Base-by-base conservation (phyloP, 2,113 vertebrate genomes). In the Cettia cetti region DNA sequence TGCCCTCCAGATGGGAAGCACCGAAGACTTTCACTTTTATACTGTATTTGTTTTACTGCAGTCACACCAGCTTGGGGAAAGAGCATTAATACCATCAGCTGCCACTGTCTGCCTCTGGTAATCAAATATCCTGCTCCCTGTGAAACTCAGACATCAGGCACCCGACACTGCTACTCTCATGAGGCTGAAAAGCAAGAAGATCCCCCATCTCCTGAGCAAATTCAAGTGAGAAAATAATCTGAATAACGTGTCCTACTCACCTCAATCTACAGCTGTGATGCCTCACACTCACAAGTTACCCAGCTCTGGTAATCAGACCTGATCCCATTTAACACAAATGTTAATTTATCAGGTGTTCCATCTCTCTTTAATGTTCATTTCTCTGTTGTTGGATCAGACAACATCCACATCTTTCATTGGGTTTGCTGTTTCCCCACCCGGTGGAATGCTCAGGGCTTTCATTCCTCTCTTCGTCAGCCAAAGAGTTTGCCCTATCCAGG, bases 401-500 rank as follows among this genome's bases (percentile, higher is more conserved):
- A n/a, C 8, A 66, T 52, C 28, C 27, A 31, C 3, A 1, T 71
- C 72, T 71, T 59, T 57, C 30, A 19, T 60, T 42, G 7, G 19
- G 19, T 37, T 74, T 0, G 0, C 13, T 57, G 9, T 81, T 86
- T 74, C 39, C 26, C 8, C 63, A 26, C 2, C 6, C 8, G 17
- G 22, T 56, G 53, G 70, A 91, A 49, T 15, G 44, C 15, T 82
- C 65, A 35, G 42, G 20, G 30, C 26, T 79, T 40, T 82, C 39
- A 47, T 63, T 84, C 56, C 21, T 70, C n/a, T 47, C 50, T 87
- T 76, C 33, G 7, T n/a, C 39, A 71, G 33, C 8, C 44, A 28
- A 35, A 37, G 52, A 39, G 54, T 33, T 78, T 0, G 0, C 37
- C 30, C 4, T 1, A 0, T 15, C 10, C 6, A 4, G 39, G 57